Conservation (phyloP, 2,113 vertebrate genomes). For the Scortum barcoo region DNA sequence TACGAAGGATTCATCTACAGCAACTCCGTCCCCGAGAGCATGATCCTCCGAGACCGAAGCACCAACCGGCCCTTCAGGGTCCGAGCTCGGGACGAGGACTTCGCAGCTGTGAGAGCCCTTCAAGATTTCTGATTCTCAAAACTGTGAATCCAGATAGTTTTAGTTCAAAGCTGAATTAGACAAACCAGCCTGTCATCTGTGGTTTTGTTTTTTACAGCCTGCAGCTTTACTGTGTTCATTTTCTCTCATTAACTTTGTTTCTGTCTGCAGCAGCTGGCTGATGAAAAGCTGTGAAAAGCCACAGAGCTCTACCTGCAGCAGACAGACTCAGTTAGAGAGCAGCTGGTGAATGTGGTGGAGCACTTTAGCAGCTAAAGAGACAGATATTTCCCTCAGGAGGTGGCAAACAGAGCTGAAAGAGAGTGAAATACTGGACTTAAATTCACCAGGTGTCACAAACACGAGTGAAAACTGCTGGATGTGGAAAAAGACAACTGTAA, state of each 20-base stretch:
- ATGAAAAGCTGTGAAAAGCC: too few relatives aligned
- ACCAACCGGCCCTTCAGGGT: constrained; percentile 83
- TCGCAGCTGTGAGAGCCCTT: constrained; percentile 71
- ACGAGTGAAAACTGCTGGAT: too few relatives aligned
- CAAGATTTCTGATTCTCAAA: too few relatives aligned
- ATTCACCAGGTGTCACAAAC: too few relatives aligned
- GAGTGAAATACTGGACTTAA: too few relatives aligned
- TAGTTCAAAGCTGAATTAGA: background rate
- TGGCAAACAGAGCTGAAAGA: background rate
- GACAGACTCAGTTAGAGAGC: too few relatives aligned
- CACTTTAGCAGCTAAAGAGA: background rate
- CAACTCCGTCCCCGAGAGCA: constrained; percentile 80
- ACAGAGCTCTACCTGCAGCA: too few relatives aligned
- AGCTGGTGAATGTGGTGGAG: too few relatives aligned
- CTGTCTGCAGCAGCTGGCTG: too few relatives aligned
- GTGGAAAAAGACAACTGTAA: too few relatives aligned
- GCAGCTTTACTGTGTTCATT: too few relatives aligned
- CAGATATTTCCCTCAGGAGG: background rate
- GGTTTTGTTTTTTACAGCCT: background rate
- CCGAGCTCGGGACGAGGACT: constrained; percentile 83
- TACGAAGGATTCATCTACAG: constrained; percentile 82
- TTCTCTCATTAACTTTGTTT: too few relatives aligned
- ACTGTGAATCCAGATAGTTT: background rate
- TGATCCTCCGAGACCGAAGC: constrained; percentile 84
- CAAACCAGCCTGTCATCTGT: background rate